Base-by-base conservation (phyloP, 2,797 vertebrate genomes). In the Triplophysa bombifrons region DNA sequence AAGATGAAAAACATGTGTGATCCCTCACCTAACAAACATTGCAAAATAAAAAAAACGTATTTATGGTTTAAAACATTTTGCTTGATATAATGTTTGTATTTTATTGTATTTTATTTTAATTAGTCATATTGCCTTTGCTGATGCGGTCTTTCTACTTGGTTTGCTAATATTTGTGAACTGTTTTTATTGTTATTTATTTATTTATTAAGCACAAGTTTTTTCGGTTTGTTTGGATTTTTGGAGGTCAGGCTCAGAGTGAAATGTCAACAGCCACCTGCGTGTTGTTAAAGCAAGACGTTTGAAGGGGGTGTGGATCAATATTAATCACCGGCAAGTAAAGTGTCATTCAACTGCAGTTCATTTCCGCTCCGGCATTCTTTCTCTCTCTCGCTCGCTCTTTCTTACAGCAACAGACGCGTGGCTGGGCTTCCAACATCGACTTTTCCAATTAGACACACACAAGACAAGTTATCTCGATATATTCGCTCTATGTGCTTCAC, bases 241-340 rank as follows among this genome's bases (percentile, higher is more conserved):
- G 74, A 83, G 80, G 73, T 81, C 70, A 83, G 74, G 50, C 46
- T 80, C 50, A 74, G 72, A 83, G 81, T 79, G 67, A 81, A 86
- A 85, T 82, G 82, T 83, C 83, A 87, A 74, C 83, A 86, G 77
- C 80, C 86, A 86, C 86, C 84, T 87, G 84, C 82, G 80, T 75
- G 84, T 80, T 79, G 84, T 87, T 86, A 86, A 82, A 84, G 80
- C 72, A 58, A 86, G 90, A 60, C 70, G 70, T 50, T 53, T 76
- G 48, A 80, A 83, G 81, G 75, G 76, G 53, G 67, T 77, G 81
- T 55, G 83, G 74, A 78, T 80, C 83, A 80, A 85, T 89, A 87
- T 90, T 90, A 91, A 90, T 91, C 85, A 91, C 83, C 73, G 74
- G 84, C 80, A 70, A 87, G 74, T 76, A 81, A 83, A 82, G 82